phyloP scores from a whole-genome alignment of 2,113 vertebrate species.

The Delphinapterus leucas region DNA sequence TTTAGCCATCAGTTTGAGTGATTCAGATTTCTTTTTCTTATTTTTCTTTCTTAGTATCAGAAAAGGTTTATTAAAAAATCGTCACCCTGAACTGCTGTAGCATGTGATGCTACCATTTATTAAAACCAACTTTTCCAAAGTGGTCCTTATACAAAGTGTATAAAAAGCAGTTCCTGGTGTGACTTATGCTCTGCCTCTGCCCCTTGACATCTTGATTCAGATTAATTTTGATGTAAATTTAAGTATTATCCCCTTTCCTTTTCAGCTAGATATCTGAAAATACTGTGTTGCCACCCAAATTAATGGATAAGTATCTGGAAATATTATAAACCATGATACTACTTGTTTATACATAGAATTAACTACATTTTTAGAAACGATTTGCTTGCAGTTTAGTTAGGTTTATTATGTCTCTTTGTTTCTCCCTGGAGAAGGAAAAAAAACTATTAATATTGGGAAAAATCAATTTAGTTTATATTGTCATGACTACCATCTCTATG shows the following conservation, averaged over 20 bases:
- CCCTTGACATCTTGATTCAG: not conserved
- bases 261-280: slow-evolving; percentile 9
- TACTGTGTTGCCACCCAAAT: not conserved
- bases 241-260: not conserved
- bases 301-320: not conserved
- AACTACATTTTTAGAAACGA: not conserved
- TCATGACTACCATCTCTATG: not conserved
- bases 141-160: slow-evolving; percentile 65
- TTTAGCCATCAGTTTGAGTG: not conserved
- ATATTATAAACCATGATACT: not conserved
- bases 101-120: not conserved
- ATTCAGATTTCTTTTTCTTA: not conserved
- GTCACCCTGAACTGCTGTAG: not conserved
- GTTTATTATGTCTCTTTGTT: slow-evolving; percentile 6
- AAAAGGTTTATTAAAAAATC: slow-evolving; percentile 76
- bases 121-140: not conserved
- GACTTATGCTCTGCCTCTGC: not conserved
- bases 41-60: not conserved
- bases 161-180: slow-evolving; percentile 16
- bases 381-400: not conserved
- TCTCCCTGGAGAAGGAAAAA: not conserved
- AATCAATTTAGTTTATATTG: not conserved
- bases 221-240: slow-evolving; percentile 9
- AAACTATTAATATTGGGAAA: not conserved
- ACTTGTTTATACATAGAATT: not conserved